Percentiles rank a stretch among this genome's conserved stretches.
Evolutionary conservation across 1,140 invertebrate genomes (phyloP).

Genomic region (Aporrectodea caliginosa): DNA sequence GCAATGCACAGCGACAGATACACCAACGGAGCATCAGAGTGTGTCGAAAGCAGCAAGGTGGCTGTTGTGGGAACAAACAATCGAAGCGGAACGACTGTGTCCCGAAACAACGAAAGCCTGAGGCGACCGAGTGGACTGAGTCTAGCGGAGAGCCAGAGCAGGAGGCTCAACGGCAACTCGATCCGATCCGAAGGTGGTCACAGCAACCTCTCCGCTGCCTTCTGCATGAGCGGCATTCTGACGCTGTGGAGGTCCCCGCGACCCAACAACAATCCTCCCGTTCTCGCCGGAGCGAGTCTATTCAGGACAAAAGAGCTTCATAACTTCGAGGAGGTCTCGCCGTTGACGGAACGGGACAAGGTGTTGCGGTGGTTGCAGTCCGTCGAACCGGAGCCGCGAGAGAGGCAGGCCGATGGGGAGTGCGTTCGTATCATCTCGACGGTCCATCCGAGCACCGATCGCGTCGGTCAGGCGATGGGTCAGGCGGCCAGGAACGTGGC

Average conservation of each 20-base stretch:
- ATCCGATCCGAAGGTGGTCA: background rate
- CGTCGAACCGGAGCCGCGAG: slow-evolving; percentile 14
- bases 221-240: slow-evolving; percentile 10
- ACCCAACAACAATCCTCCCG: background rate
- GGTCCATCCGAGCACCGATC: background rate
- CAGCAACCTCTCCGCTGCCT: background rate
- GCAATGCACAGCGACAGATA: too few relatives aligned
- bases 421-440: background rate
- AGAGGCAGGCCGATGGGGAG: background rate
- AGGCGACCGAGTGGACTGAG: background rate
- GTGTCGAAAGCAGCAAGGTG: too few relatives aligned
- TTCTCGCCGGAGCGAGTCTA: too few relatives aligned
- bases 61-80: too few relatives aligned
- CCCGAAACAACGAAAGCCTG: background rate
- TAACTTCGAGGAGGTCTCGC: slow-evolving; percentile 20
- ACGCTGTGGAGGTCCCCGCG: slow-evolving; percentile 18
- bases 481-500: background rate
- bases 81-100: too few relatives aligned
- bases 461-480: slow-evolving; percentile 5
- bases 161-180: background rate
- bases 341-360: slow-evolving; percentile 19
- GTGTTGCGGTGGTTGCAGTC: slow-evolving; percentile 11
- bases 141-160: background rate
- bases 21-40: too few relatives aligned
- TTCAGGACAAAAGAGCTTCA: slow-evolving; percentile 17